A percentile compares a stretch with the other conserved stretches of the same genome.
Evolutionary conservation across 2,113 vertebrate species (phyloP).

Genomic region (Bostrychus sinensis): DNA sequence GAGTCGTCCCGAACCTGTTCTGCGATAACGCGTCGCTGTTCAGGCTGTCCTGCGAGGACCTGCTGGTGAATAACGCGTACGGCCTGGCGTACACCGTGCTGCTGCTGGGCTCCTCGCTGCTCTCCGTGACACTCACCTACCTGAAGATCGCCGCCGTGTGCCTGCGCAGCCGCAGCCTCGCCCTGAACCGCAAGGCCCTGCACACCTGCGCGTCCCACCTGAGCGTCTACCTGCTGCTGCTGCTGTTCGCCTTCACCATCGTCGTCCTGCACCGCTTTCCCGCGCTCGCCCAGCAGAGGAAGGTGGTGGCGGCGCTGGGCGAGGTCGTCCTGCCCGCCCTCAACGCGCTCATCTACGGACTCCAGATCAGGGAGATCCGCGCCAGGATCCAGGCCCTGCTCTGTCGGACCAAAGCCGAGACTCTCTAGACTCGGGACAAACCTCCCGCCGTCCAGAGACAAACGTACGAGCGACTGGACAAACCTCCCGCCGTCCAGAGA

Average conservation of each 20-base stretch:
- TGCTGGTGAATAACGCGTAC: constrained; percentile 44
- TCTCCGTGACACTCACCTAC: constrained; percentile 42
- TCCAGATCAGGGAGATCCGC: constrained; percentile 58
- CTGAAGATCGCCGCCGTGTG: constrained; percentile 45
- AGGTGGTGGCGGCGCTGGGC: constrained; percentile 33
- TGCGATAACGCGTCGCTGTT: constrained; percentile 36
- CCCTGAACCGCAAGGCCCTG: constrained; percentile 47
- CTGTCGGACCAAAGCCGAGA: not conserved
- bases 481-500: too few species aligned
- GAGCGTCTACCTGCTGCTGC: constrained; percentile 41
- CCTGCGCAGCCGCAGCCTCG: constrained; percentile 19
- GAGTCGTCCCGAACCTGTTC: constrained; percentile 13
- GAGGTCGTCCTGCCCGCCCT: constrained; percentile 35
- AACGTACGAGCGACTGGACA: too few species aligned
- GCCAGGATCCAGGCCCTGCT: constrained; percentile 5
- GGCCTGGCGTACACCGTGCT: constrained; percentile 37
- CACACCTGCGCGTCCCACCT: constrained; percentile 59
- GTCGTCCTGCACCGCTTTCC: constrained; percentile 47
- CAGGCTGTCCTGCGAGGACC: constrained; percentile 27
- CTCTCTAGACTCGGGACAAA: not conserved
- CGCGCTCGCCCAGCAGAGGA: constrained; percentile 18
- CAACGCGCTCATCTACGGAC: constrained; percentile 61
- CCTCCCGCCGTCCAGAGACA: too few species aligned
- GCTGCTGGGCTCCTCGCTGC: constrained; percentile 24
- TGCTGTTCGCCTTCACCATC: not conserved